phyloP scores from a whole-genome alignment of 2,113 vertebrate species.

The Chionomys nivalis region DNA sequence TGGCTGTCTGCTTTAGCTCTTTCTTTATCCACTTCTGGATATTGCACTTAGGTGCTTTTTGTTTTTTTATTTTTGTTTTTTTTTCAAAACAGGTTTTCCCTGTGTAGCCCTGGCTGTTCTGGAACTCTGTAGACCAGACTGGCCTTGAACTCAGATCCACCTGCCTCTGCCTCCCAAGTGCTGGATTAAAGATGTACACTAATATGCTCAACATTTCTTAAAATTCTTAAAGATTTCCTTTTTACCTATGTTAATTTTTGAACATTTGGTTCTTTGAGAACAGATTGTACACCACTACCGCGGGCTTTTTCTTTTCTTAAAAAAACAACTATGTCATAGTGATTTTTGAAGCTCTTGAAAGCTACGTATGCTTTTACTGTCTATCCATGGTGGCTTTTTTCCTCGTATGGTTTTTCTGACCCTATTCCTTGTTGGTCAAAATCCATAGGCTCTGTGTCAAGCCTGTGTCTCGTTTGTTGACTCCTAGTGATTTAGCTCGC shows the following conservation, averaged over 20 bases:
- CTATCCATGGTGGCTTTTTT: background rate
- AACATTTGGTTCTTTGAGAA: background rate
- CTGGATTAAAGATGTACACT: background rate
- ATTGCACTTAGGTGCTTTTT: background rate
- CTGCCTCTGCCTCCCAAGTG: background rate
- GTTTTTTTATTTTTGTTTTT: background rate
- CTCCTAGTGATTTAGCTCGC: background rate
- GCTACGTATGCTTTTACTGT: background rate
- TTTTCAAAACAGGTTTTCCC: background rate
- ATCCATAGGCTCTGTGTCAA: too few relatives aligned
- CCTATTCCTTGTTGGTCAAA: background rate
- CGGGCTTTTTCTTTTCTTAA: background rate
- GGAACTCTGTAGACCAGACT: background rate
- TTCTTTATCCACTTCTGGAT: background rate
- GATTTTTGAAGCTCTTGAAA: conserved; percentile 16
- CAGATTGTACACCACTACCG: background rate
- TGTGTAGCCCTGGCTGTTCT: background rate
- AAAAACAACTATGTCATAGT: background rate
- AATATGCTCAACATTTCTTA: background rate
- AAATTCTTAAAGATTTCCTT: background rate
- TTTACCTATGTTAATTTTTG: background rate
- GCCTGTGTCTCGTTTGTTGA: background rate
- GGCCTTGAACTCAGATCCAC: background rate
- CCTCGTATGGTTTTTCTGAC: background rate
- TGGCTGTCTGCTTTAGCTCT: background rate